Conservation (phyloP, 2,797 vertebrate species). For the Eleutherodactylus coqui region DNA sequence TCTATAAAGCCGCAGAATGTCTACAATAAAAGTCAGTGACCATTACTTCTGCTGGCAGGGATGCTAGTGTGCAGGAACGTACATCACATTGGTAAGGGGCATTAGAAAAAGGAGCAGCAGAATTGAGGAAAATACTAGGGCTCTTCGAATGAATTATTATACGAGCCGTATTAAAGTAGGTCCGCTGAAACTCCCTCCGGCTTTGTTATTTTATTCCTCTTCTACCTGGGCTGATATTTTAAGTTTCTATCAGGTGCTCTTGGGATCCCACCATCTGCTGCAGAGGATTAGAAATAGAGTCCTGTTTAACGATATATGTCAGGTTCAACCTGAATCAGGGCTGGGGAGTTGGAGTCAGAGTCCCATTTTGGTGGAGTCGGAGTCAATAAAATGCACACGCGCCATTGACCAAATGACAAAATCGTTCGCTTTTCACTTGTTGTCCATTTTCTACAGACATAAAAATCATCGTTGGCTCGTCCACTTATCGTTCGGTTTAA, state of each 20-base stretch:
- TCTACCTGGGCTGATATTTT: not conserved
- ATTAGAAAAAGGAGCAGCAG: no score
- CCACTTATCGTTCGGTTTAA: no score
- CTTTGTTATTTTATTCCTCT: not conserved
- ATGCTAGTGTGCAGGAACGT: not conserved
- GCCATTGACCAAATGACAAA: no score
- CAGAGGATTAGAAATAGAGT: not conserved
- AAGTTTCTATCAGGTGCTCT: not conserved
- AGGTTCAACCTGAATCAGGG: not conserved
- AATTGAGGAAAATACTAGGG: not conserved
- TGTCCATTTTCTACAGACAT: no score
- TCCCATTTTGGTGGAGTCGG: no score
- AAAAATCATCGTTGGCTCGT: no score
- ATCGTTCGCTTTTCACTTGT: no score
- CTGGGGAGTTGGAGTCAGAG: no score
- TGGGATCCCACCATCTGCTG: conserved; percentile 5
- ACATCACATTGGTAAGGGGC: not conserved
- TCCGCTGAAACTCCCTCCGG: not conserved
- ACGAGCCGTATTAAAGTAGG: not conserved
- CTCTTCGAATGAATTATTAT: not conserved
- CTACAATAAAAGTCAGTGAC: not conserved
- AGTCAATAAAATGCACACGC: no score
- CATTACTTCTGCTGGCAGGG: not conserved
- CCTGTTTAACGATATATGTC: not conserved
- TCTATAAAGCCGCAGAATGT: not conserved